Conservation (phyloP, 2,113 vertebrate genomes). For the Corythornis vintsioides region DNA sequence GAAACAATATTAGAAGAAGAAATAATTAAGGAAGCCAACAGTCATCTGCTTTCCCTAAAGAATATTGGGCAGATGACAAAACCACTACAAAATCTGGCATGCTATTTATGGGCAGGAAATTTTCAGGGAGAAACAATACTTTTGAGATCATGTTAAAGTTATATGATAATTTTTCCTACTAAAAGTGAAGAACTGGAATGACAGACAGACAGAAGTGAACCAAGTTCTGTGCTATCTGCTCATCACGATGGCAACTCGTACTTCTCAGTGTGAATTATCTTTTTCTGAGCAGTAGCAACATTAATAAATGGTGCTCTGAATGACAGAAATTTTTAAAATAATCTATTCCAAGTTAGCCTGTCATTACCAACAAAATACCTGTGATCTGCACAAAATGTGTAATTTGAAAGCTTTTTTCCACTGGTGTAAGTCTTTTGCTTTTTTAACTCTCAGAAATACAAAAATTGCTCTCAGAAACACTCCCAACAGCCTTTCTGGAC, state of each 20-base stretch:
- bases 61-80: conserved; percentile 46
- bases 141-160: background rate
- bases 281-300: background rate
- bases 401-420: background rate
- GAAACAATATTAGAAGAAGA: conserved; percentile 27
- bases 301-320: background rate
- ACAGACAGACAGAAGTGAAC: background rate
- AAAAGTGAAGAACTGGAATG: background rate
- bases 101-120: conserved; percentile 16
- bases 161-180: background rate
- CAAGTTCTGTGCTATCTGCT: background rate
- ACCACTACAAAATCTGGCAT: conserved; percentile 23
- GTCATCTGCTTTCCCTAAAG: conserved; percentile 30
- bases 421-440: background rate
- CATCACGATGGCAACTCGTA: background rate
- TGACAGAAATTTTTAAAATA: conserved; percentile 11
- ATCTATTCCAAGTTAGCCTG: conserved; percentile 56
- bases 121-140: conserved; percentile 6
- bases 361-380: conserved; percentile 62
- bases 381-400: conserved; percentile 36
- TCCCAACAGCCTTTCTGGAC: background rate
- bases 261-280: background rate
- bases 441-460: conserved; percentile 33
- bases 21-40: conserved; percentile 31
- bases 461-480: conserved; percentile 12